These are phyloP conservation scores for Eupithecia abbreviata DNA, from an alignment of 2,888 invertebrate genomes.

Conservation along the genomic window DNA sequence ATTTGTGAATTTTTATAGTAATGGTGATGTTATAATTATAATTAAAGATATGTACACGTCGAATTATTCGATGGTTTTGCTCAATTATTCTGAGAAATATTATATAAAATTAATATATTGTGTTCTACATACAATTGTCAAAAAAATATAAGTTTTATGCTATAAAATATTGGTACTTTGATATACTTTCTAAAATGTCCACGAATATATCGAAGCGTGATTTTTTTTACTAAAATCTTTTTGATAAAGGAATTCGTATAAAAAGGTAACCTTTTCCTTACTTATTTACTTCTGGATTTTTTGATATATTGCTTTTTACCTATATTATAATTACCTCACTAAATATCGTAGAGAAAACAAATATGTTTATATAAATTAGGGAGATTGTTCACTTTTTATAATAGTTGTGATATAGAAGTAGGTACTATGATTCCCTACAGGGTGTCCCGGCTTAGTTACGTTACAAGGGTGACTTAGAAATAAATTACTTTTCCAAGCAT, in stretches of 20 bases:
- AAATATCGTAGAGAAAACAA: background rate
- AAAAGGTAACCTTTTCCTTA: background rate
- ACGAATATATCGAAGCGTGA: background rate
- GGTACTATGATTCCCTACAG: background rate
- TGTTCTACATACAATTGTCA: background rate
- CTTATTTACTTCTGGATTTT: background rate
- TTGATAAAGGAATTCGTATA: background rate
- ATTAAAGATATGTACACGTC: background rate
- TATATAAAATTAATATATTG: background rate
- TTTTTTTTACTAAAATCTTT: background rate
- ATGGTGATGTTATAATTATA: conserved; percentile 10
- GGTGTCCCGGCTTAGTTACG: background rate
- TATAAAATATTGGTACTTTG: background rate
- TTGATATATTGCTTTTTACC: background rate
- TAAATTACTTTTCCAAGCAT: background rate
- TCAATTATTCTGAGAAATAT: conserved; percentile 24
- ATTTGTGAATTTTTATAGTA: background rate
- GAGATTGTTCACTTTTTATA: background rate
- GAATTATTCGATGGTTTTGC: conserved; percentile 22
- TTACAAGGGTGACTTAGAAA: conserved; percentile 3
- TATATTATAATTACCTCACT: background rate
- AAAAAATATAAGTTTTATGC: background rate
- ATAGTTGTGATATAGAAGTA: background rate
- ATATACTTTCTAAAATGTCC: background rate
- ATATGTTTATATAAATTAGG: background rate